These are phyloP conservation scores for Acrobasis consociella DNA, from an alignment of 2,888 invertebrate genomes.

Conservation along the genomic window DNA sequence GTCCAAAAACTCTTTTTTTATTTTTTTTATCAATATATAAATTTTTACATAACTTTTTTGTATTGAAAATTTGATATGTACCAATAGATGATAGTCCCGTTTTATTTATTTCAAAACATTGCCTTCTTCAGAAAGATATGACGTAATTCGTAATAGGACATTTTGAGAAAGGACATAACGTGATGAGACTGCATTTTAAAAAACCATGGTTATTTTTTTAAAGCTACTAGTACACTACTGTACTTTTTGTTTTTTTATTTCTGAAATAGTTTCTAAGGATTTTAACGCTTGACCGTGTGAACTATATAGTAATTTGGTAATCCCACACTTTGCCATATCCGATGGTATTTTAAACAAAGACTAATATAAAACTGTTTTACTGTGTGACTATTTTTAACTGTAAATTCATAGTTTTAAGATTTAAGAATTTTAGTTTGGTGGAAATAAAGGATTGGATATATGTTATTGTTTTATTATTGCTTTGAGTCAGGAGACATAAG, in stretches of 20 bases:
- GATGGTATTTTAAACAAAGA: slow-evolving; percentile 30
- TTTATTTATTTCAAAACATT: no score
- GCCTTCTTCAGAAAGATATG: no score
- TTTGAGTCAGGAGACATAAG: no score
- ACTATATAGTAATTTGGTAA: slow-evolving; percentile 25
- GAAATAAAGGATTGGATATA: slow-evolving; percentile 46
- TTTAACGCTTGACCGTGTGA: slow-evolving; percentile 22
- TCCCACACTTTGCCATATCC: slow-evolving; percentile 13
- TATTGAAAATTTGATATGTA: no score
- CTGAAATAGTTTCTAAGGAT: slow-evolving; percentile 3
- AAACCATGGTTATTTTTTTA: neutral
- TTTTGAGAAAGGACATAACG: no score
- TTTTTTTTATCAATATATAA: no score
- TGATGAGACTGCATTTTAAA: no score
- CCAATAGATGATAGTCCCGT: no score
- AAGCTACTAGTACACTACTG: slow-evolving; percentile 1
- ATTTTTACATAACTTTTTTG: no score
- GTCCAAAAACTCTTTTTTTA: no score
- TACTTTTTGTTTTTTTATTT: neutral
- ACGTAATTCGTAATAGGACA: no score
- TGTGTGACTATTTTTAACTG: slow-evolving; percentile 43
- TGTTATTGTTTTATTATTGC: slow-evolving; percentile 4
- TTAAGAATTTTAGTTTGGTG: slow-evolving; percentile 38
- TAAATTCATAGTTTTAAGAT: slow-evolving; percentile 40
- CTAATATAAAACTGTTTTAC: slow-evolving; percentile 34